Conservation (phyloP, 1,140 invertebrate species). For the Charaxes varanes region DNA sequence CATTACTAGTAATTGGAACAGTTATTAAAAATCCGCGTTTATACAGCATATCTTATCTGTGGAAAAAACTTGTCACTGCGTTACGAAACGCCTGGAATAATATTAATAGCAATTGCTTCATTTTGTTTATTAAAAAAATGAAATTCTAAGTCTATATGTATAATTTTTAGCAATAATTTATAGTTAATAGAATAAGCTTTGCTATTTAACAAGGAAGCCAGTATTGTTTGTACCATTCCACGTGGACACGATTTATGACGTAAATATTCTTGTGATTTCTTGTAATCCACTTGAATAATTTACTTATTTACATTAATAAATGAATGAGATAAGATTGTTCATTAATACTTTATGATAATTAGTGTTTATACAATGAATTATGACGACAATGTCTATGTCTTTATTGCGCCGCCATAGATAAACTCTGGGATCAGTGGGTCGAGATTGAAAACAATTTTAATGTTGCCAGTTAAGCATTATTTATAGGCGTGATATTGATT, state of each 20-base stretch:
- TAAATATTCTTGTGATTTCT: no score
- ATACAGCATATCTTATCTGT: no score
- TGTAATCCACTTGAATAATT: background rate
- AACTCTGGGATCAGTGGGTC: constrained; percentile 1
- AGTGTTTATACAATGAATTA: background rate
- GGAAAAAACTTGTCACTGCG: no score
- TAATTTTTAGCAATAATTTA: no score
- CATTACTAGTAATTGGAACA: no score
- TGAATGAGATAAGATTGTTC: background rate
- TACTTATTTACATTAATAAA: background rate
- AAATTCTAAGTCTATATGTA: no score
- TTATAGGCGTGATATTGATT: background rate
- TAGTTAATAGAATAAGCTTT: no score
- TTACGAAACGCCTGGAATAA: no score
- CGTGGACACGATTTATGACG: no score
- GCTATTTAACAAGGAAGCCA: background rate
- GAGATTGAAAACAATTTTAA: constrained; percentile 4
- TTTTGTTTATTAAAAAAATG: no score
- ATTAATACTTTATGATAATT: background rate
- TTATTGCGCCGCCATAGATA: background rate
- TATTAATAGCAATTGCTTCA: no score
- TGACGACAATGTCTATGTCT: background rate
- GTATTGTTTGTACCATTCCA: background rate
- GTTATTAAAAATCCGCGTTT: no score
- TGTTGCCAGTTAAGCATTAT: background rate